phyloP scores from a whole-genome alignment of 1,140 invertebrate species.

The Pogonomyrmex californicus region DNA sequence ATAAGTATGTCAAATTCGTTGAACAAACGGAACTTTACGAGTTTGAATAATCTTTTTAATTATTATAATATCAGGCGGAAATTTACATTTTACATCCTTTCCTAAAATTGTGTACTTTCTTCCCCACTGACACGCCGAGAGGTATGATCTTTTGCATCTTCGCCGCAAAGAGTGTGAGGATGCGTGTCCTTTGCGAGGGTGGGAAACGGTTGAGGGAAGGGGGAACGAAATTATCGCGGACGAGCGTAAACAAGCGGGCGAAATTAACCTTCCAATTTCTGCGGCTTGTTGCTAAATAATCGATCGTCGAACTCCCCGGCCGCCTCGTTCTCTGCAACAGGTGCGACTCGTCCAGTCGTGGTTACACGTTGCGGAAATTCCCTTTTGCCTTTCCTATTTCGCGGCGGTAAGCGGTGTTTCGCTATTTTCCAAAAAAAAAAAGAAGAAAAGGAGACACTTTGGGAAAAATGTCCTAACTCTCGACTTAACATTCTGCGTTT shows the following conservation, averaged over 20 bases:
- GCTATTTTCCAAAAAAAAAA: not conserved
- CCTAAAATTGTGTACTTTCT: not conserved
- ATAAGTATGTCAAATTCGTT: no score
- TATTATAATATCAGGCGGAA: not conserved
- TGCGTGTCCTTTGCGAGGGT: constrained; percentile 7
- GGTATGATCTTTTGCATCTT: not conserved
- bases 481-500: not conserved
- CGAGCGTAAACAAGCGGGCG: constrained; percentile 82
- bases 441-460: not conserved
- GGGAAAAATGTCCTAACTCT: no score
- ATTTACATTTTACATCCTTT: not conserved
- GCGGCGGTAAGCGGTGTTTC: not conserved
- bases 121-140: no score
- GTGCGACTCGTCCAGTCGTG: constrained; percentile 72
- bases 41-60: no score
- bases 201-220: constrained; percentile 8
- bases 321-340: constrained; percentile 79
- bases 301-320: constrained; percentile 81
- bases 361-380: constrained; percentile 77
- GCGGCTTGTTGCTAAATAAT: constrained; percentile 85
- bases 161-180: not conserved
- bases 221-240: constrained; percentile 80
- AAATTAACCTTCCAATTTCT: constrained; percentile 85
- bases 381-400: not conserved
- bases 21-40: not conserved